These are phyloP conservation scores for Regulus satrapa DNA, from an alignment of 2,113 vertebrate species.

Conservation along the genomic window DNA sequence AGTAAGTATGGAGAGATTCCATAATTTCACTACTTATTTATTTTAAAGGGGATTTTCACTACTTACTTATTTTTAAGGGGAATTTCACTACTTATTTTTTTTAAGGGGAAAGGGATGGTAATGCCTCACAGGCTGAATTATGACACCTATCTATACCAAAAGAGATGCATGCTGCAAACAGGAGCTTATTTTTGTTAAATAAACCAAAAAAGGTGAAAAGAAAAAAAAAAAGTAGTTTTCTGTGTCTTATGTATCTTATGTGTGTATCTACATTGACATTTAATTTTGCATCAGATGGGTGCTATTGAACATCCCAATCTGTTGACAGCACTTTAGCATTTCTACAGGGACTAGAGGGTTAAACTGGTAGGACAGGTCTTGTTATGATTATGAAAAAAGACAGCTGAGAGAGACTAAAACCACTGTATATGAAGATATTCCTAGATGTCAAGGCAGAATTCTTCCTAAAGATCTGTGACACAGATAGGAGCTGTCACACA, in stretches of 20 bases:
- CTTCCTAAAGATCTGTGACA: not conserved
- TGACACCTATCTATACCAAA: not conserved
- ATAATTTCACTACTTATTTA: not conserved
- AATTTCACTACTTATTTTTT: not conserved
- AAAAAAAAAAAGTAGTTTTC: not conserved
- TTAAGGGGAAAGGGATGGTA: not conserved
- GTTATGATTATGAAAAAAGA: not conserved
- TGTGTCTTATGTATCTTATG: too few relatives aligned
- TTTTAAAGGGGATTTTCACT: not conserved
- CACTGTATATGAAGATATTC: not conserved
- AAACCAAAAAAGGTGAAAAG: not conserved
- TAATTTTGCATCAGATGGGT: not conserved
- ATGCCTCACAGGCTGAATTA: not conserved
- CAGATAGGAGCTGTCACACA: not conserved
- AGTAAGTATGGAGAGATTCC: not conserved
- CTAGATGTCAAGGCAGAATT: not conserved
- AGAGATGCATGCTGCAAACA: not conserved
- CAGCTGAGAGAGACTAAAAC: not conserved
- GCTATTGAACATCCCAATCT: not conserved
- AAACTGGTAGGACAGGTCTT: not conserved
- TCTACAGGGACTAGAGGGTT: not conserved
- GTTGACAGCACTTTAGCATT: not conserved
- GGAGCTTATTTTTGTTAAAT: not conserved
- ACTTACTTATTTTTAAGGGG: not conserved
- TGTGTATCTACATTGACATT: not conserved